A percentile compares a stretch with the other conserved stretches of the same genome.
Conservation (phyloP, 2,797 vertebrate genomes). For the Oreochromis mossambicus region DNA sequence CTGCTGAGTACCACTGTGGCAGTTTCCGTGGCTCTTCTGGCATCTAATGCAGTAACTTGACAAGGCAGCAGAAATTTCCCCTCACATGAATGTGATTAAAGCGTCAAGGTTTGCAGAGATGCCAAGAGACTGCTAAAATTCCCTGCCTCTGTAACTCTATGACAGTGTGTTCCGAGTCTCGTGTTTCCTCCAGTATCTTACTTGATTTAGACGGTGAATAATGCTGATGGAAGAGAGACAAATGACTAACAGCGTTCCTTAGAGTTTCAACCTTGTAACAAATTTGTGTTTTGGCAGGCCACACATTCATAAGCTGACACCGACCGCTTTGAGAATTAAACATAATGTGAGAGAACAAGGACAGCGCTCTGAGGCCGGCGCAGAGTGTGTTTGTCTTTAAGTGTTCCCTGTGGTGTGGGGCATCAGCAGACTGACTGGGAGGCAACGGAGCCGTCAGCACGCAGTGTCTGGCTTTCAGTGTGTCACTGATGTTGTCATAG, state of each 20-base stretch:
- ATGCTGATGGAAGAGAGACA: not conserved
- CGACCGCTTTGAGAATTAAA: not conserved
- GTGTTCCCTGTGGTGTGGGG: conserved; percentile 7
- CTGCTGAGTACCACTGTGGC: not conserved
- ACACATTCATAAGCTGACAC: not conserved
- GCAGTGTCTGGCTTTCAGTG: conserved; percentile 24
- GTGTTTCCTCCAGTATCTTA: not conserved
- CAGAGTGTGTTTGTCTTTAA: conserved; percentile 6
- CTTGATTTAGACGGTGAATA: not conserved
- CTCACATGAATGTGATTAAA: conserved; percentile 42
- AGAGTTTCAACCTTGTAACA: not conserved
- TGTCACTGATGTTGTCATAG: conserved; percentile 1
- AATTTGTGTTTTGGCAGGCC: not conserved
- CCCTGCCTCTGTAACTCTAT: not conserved
- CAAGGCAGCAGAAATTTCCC: conserved; percentile 18
- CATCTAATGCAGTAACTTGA: not conserved
- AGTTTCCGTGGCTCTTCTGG: conserved; percentile 14
- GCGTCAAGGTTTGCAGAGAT: conserved; percentile 2
- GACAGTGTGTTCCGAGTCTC: not conserved
- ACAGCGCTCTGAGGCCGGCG: not conserved
- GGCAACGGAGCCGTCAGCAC: conserved; percentile 6
- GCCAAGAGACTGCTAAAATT: not conserved
- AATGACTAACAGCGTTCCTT: not conserved
- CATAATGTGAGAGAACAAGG: conserved; percentile 16
- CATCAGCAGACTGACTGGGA: conserved; percentile 25